Evolutionary conservation across 2,888 invertebrate genomes (phyloP), one percentile per base, ranked within the genome.

Genomic region (Tetragnatha montana): DNA sequence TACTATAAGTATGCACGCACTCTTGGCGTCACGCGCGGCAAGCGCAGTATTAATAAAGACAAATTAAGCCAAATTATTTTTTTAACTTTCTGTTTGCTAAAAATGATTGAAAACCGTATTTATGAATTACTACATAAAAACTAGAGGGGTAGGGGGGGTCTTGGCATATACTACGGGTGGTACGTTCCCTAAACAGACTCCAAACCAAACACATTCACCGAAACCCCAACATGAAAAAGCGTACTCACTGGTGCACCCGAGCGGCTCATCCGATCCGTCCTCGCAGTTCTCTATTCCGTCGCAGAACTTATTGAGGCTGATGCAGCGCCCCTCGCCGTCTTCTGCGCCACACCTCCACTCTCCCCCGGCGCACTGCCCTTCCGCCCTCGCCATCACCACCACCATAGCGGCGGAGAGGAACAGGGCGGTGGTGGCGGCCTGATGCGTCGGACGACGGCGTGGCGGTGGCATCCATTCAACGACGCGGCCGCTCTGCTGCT

Each of bases 271-370:
- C 92, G 96, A 96, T 92, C 95, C 95, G 93, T 97, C 97, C 50
- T 95, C 95, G 92, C 97, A 97, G 93, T 97, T 96, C 92, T 96
- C 95, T 90, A 96, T 94, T 22, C 96, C 96, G 93, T 97, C 96
- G 94, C 97, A 97, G 93, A 95, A 96, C 93, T 95, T 95, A 94
- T 96, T 96, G 93, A 96, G 94, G 73, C 96, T 95, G 92, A 97
- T 95, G 86, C 91, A 92, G 2, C 84, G 79, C 4, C 80, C 75
- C 0, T 71, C 74, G 17, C 76, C 81, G 21, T 81, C 89, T 6
- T 82, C 89, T 12, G 79, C 89, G 3, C 82, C 86, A 21, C 90
- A 82, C 68, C 87, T 50, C 87, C 87, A 82, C 60, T 83, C 86
- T 70, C 87, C 90, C 10, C 75, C 83, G 51, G 21, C n/a, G 68